A percentile compares a stretch with the other conserved stretches of the same genome.
phyloP scores from a whole-genome alignment of 2,888 invertebrate species.

The Thelaira solivaga region DNA sequence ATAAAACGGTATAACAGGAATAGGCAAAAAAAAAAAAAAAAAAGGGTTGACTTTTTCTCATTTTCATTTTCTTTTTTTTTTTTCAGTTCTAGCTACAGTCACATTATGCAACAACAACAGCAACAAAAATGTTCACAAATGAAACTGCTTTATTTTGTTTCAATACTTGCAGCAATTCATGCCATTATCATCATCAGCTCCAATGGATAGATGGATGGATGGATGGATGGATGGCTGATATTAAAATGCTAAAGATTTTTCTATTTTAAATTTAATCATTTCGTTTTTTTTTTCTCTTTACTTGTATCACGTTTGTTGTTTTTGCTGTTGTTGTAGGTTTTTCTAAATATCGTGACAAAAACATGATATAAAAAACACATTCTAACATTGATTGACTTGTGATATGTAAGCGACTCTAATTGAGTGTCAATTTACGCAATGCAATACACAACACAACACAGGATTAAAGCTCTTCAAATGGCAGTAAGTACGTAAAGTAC shows the following conservation, averaged over 20 bases:
- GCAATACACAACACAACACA: slow-evolving; percentile 55
- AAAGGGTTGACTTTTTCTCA: slow-evolving; percentile 32
- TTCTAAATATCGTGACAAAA: slow-evolving; percentile 49
- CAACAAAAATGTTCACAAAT: slow-evolving; percentile 36
- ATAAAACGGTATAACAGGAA: slow-evolving; percentile 54
- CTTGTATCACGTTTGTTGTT: not conserved
- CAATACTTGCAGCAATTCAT: slow-evolving; percentile 23
- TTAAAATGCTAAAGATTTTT: slow-evolving; percentile 53
- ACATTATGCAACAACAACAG: slow-evolving; percentile 34
- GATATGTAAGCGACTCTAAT: slow-evolving; percentile 74
- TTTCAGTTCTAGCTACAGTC: not conserved
- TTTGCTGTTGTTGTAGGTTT: slow-evolving; percentile 8
- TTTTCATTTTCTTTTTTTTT: slow-evolving; percentile 11
- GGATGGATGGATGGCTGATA: slow-evolving; percentile 14
- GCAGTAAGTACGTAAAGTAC: not conserved
- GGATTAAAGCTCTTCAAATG: slow-evolving; percentile 40
- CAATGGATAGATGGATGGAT: not conserved
- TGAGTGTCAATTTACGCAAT: slow-evolving; percentile 67
- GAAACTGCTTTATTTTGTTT: slow-evolving; percentile 47
- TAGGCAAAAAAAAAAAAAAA: too few relatives aligned
- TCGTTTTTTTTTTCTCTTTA: not conserved
- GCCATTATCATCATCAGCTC: slow-evolving; percentile 29
- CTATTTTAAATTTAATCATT: slow-evolving; percentile 25
- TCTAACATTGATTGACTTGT: slow-evolving; percentile 76
- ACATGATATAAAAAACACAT: slow-evolving; percentile 62